These are phyloP conservation scores for Dioctria rufipes DNA, from an alignment of 2,888 invertebrate genomes.

Conservation along the genomic window DNA sequence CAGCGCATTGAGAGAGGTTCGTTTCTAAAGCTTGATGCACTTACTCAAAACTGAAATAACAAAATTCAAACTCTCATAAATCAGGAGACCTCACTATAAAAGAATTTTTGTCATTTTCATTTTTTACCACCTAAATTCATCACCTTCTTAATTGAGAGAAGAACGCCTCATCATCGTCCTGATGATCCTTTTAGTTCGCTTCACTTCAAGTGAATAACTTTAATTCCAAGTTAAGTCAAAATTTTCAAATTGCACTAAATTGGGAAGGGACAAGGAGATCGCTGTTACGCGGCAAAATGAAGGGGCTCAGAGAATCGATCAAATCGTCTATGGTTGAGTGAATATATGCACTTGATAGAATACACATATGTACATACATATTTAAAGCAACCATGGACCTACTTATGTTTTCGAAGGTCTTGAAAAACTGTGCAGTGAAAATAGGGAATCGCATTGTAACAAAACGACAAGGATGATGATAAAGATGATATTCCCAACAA, in stretches of 20 bases:
- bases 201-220: background rate
- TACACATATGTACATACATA: too few relatives aligned
- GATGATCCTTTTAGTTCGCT: background rate
- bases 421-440: background rate
- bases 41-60: too few relatives aligned
- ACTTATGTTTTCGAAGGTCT: background rate
- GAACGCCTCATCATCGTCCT: too few relatives aligned
- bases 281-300: background rate
- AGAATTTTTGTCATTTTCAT: too few relatives aligned
- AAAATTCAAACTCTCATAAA: too few relatives aligned
- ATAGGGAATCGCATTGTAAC: background rate
- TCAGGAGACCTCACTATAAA: too few relatives aligned
- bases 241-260: constrained; percentile 2
- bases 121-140: too few relatives aligned
- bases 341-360: background rate
- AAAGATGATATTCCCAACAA: background rate
- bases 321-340: background rate
- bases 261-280: background rate
- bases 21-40: too few relatives aligned
- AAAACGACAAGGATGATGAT: background rate
- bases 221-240: background rate
- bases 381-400: background rate
- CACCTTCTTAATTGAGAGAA: too few relatives aligned
- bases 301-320: background rate
- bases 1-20: too few relatives aligned